Evolutionary conservation across 2,888 invertebrate species (phyloP).

Genomic region (Muscina levida): DNA sequence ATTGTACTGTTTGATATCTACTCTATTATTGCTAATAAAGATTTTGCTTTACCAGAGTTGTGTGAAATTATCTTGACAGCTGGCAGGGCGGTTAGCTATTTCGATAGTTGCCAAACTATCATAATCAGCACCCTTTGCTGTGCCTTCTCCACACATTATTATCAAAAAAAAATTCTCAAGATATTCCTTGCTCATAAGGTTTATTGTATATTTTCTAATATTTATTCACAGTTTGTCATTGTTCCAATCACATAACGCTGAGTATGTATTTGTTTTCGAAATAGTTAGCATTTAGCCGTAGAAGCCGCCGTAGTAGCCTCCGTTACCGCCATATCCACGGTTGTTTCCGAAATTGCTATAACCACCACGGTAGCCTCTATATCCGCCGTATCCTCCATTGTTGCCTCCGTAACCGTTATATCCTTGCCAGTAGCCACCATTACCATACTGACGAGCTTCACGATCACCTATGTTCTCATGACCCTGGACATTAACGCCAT

Average conservation of each 20-base stretch:
- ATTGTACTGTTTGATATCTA: too few relatives aligned
- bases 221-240: slow-evolving; percentile 19
- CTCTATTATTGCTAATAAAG: too few relatives aligned
- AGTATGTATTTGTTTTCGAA: neutral
- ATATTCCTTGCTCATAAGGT: too few relatives aligned
- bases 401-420: slow-evolving; percentile 24
- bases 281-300: slow-evolving; percentile 39
- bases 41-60: too few relatives aligned
- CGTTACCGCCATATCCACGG: slow-evolving; percentile 38
- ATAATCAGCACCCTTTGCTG: too few relatives aligned
- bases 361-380: slow-evolving; percentile 56
- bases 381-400: slow-evolving; percentile 61
- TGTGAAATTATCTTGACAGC: too few relatives aligned
- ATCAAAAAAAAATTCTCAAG: too few relatives aligned
- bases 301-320: slow-evolving; percentile 49
- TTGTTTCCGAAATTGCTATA: slow-evolving; percentile 38
- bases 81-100: too few relatives aligned
- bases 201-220: too few relatives aligned
- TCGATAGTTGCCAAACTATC: too few relatives aligned
- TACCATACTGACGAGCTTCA: slow-evolving; percentile 67
- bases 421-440: too few relatives aligned
- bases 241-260: neutral
- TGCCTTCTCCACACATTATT: too few relatives aligned
- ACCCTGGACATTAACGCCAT: slow-evolving; percentile 67
- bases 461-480: slow-evolving; percentile 70